These are phyloP conservation scores for Poecilia velifera DNA, from an alignment of 2,797 vertebrate genomes.

Conservation along the genomic window DNA sequence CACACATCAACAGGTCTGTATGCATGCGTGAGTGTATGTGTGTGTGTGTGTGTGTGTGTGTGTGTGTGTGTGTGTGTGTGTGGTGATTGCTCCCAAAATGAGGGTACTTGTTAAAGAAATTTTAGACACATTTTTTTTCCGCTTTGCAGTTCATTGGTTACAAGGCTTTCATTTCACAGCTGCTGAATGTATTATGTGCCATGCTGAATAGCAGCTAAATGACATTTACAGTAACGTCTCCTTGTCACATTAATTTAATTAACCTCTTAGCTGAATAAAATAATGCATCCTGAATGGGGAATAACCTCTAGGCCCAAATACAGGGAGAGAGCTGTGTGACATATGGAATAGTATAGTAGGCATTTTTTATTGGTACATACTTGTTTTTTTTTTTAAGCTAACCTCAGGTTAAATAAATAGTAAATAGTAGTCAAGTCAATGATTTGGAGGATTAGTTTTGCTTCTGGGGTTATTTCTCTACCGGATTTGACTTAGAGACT, in stretches of 20 bases:
- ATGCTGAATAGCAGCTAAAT: slow-evolving; percentile 54
- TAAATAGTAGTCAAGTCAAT: background rate
- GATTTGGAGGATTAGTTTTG: background rate
- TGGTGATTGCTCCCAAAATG: slow-evolving; percentile 18
- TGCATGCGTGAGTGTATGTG: slow-evolving; percentile 4
- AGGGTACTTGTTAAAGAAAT: slow-evolving; percentile 25
- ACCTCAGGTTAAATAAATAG: slow-evolving; percentile 25
- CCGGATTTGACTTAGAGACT: background rate
- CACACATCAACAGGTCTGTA: slow-evolving; percentile 70
- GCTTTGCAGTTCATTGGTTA: slow-evolving; percentile 35
- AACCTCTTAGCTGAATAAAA: slow-evolving; percentile 63
- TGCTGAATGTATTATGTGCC: slow-evolving; percentile 56
- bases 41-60: slow-evolving; percentile 1
- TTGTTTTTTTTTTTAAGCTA: slow-evolving; percentile 16
- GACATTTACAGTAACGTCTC: slow-evolving; percentile 61
- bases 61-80: slow-evolving; percentile 10
- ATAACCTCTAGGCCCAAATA: slow-evolving; percentile 29
- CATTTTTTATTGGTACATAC: slow-evolving; percentile 21
- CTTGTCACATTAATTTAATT: slow-evolving; percentile 70
- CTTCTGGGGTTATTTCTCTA: background rate
- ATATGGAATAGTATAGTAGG: slow-evolving; percentile 6
- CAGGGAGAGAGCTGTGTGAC: slow-evolving; percentile 15
- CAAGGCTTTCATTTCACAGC: slow-evolving; percentile 58
- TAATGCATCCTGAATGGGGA: slow-evolving; percentile 51
- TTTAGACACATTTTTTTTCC: slow-evolving; percentile 19